Percentiles rank a stretch among this genome's conserved stretches.
phyloP scores from a whole-genome alignment of 2,113 vertebrate genomes.

The Nanorana parkeri region DNA sequence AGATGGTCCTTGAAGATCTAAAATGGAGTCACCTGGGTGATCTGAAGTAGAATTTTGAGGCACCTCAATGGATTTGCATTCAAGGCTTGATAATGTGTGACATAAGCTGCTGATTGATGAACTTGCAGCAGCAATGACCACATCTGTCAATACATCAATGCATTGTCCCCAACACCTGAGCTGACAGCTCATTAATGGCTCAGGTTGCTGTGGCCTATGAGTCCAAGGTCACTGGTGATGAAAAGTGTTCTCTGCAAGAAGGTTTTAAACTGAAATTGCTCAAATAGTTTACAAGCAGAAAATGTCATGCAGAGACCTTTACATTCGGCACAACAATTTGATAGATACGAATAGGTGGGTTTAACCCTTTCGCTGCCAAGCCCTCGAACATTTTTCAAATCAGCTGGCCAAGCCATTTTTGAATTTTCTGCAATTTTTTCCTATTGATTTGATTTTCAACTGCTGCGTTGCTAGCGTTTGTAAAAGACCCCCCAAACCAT shows the following conservation, averaged over 20 bases:
- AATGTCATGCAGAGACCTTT: too few relatives aligned
- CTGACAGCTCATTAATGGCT: not conserved
- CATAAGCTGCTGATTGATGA: constrained; percentile 3
- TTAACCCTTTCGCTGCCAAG: too few relatives aligned
- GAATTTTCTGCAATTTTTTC: too few relatives aligned
- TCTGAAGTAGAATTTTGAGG: not conserved
- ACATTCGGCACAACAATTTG: too few relatives aligned
- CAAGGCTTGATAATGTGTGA: constrained; percentile 19
- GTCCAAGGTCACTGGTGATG: not conserved
- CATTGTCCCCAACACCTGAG: not conserved
- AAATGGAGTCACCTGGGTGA: not conserved
- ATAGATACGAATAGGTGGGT: too few relatives aligned
- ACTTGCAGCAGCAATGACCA: not conserved
- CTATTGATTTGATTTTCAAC: too few relatives aligned
- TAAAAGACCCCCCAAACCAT: too few relatives aligned
- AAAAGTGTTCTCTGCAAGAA: not conserved
- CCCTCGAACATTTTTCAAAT: too few relatives aligned
- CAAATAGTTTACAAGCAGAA: too few relatives aligned
- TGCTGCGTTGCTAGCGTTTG: too few relatives aligned
- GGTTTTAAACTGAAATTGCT: too few relatives aligned
- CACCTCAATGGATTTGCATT: not conserved
- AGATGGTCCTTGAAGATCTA: not conserved
- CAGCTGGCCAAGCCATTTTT: too few relatives aligned
- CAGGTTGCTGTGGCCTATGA: not conserved
- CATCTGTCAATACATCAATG: not conserved